phyloP scores from a whole-genome alignment of 2,797 vertebrate genomes.

The Champsocephalus esox region DNA sequence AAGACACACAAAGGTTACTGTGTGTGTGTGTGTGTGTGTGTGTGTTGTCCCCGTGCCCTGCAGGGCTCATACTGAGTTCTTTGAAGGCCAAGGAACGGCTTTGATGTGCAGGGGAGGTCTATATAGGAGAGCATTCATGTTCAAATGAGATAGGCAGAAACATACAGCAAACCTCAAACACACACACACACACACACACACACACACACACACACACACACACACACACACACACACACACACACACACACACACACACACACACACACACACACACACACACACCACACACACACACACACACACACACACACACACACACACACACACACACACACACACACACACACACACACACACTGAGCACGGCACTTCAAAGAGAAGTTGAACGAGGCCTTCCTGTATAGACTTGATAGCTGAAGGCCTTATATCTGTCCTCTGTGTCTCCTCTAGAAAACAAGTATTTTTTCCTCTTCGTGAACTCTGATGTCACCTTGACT shows the following conservation, averaged over 20 bases:
- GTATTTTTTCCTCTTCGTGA: background rate
- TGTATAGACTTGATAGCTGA: constrained; percentile 73
- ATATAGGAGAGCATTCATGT: constrained; percentile 85
- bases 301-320: constrained; percentile 63
- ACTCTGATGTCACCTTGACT: constrained; percentile 42
- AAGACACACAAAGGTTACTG: too few relatives aligned
- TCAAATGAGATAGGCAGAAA: constrained; percentile 86
- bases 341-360: constrained; percentile 57
- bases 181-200: constrained; percentile 68
- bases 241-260: constrained; percentile 66
- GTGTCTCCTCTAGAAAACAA: constrained; percentile 18
- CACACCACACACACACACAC: constrained; percentile 60
- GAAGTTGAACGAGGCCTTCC: constrained; percentile 77
- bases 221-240: constrained; percentile 57
- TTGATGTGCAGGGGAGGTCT: constrained; percentile 86
- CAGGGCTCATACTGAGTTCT: constrained; percentile 71
- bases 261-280: constrained; percentile 65
- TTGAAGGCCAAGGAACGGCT: constrained; percentile 83
- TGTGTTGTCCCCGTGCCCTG: constrained; percentile 50
- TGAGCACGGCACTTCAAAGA: constrained; percentile 82
- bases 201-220: constrained; percentile 62
- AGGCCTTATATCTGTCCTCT: constrained; percentile 61
- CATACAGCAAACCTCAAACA: constrained; percentile 78
- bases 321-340: constrained; percentile 68
- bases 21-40: constrained; percentile 11